Percentiles rank a stretch among this genome's conserved stretches.
Conservation (phyloP, 2,888 invertebrate genomes). For the Trilocha varians region DNA sequence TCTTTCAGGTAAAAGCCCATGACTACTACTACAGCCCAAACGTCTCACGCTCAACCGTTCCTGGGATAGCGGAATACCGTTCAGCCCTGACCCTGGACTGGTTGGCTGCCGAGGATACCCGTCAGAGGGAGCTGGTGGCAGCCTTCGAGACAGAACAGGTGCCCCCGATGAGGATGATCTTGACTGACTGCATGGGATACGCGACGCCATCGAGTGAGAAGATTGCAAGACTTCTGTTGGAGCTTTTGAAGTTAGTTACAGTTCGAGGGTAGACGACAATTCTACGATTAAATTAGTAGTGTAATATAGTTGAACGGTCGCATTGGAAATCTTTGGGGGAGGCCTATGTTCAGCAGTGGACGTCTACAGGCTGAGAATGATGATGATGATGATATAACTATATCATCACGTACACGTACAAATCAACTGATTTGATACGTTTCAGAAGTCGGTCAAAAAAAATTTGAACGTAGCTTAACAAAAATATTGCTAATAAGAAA, state of each 20-base stretch:
- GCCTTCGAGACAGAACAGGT: constrained; percentile 41
- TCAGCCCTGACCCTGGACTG: constrained; percentile 53
- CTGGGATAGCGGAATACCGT: constrained; percentile 45
- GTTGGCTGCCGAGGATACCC: constrained; percentile 45
- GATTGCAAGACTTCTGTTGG: constrained; percentile 49
- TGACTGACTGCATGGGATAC: constrained; percentile 43
- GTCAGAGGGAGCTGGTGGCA: constrained; percentile 44
- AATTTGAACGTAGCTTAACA: no score
- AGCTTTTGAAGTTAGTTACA: constrained; percentile 45
- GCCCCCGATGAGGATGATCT: constrained; percentile 24
- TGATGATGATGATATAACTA: no score
- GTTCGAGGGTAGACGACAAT: no score
- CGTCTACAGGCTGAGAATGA: no score
- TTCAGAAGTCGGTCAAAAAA: no score
- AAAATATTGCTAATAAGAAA: no score
- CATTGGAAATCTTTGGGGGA: no score
- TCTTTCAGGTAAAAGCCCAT: constrained; percentile 26
- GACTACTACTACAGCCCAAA: constrained; percentile 38
- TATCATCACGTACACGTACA: no score
- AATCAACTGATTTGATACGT: no score
- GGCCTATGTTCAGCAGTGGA: no score
- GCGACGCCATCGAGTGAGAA: constrained; percentile 45
- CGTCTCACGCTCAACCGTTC: constrained; percentile 29
- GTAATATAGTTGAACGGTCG: no score
- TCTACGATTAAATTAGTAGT: no score